These are phyloP conservation scores for Ganaspis brasiliensis DNA, from an alignment of 2,888 invertebrate genomes.

Conservation along the genomic window DNA sequence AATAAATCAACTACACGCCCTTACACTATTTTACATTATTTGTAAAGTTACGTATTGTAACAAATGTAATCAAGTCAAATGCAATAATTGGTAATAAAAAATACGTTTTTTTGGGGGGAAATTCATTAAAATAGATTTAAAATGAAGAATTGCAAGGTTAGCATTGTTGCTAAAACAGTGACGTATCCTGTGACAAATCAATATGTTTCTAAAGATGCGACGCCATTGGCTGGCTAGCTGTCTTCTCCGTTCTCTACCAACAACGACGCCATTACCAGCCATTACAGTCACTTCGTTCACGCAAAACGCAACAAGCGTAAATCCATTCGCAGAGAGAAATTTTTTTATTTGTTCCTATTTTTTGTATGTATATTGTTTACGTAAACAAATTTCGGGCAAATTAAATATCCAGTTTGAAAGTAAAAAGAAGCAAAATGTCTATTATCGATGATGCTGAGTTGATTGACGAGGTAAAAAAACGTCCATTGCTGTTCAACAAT, in stretches of 20 bases:
- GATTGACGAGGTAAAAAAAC: slow-evolving; percentile 29
- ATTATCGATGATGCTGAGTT: slow-evolving; percentile 21
- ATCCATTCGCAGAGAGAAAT: neutral
- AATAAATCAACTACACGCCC: neutral
- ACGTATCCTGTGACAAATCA: slow-evolving; percentile 56
- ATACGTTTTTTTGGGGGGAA: too few relatives aligned
- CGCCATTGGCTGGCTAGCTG: slow-evolving; percentile 61
- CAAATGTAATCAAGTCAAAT: neutral
- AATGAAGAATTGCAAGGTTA: neutral
- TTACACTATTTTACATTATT: slow-evolving; percentile 6
- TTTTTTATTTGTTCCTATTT: slow-evolving; percentile 21
- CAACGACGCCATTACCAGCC: slow-evolving; percentile 55
- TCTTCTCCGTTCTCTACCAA: slow-evolving; percentile 23
- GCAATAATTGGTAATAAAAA: neutral
- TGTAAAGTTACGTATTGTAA: slow-evolving; percentile 1
- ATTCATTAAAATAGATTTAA: neutral
- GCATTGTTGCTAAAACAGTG: neutral
- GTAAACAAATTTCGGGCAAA: neutral
- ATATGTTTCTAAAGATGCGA: slow-evolving; percentile 60
- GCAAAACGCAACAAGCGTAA: slow-evolving; percentile 37
- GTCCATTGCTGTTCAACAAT: slow-evolving; percentile 38
- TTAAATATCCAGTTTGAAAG: neutral
- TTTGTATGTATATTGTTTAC: neutral
- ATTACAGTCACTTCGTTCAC: slow-evolving; percentile 16
- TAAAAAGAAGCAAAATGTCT: slow-evolving; percentile 28